Conservation (phyloP, 2,797 vertebrate genomes). For the Pantherophis alleghaniensis region DNA sequence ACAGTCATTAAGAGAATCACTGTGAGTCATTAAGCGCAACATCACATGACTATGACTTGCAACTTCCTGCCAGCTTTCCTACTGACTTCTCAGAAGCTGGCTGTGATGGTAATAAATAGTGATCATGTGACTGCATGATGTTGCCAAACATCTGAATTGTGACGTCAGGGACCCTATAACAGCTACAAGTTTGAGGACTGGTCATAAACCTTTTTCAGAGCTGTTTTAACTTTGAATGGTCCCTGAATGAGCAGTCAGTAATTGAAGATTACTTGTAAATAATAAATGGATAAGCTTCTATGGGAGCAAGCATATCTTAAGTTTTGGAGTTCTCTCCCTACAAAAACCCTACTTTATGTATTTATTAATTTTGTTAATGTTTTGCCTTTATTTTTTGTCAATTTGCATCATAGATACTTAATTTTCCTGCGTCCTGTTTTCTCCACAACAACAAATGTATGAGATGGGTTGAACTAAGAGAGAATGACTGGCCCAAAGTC, state of each 20-base stretch:
- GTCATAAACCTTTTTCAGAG: background rate
- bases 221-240: background rate
- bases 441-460: background rate
- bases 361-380: background rate
- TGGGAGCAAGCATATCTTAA: background rate
- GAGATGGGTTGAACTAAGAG: background rate
- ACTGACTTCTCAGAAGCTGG: background rate
- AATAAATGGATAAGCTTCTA: background rate
- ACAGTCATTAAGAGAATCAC: background rate
- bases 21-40: background rate
- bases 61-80: background rate
- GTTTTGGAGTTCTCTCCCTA: background rate
- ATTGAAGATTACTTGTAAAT: background rate
- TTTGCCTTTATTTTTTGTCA: background rate
- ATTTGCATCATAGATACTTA: background rate
- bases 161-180: background rate
- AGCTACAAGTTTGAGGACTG: background rate
- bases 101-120: background rate
- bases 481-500: background rate
- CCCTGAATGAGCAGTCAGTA: background rate
- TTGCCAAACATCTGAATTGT: background rate
- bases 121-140: background rate
- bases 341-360: background rate
- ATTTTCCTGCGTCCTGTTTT: background rate
- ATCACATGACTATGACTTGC: background rate